Conservation (phyloP, 2,888 invertebrate species). For the Dasysyrphus albostriatus region DNA sequence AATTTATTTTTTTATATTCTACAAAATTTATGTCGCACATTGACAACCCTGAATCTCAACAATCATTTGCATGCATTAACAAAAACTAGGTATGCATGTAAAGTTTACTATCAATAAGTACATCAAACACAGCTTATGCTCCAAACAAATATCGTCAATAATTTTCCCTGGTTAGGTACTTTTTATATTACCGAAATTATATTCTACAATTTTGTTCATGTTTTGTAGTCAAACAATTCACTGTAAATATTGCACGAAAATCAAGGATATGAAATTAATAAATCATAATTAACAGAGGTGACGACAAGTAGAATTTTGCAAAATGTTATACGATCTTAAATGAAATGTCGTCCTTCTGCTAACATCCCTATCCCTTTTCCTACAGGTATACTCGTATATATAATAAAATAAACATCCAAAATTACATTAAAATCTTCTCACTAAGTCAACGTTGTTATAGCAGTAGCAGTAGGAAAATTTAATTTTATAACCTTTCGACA, state of each 20-base stretch:
- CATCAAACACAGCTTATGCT: too few species aligned
- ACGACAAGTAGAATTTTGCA: slow-evolving; percentile 31
- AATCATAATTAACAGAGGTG: slow-evolving; percentile 61
- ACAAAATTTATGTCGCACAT: too few species aligned
- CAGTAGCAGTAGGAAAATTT: slow-evolving; percentile 26
- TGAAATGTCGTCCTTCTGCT: slow-evolving; percentile 18
- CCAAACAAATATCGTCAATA: too few species aligned
- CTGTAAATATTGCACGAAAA: neutral
- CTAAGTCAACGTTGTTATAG: slow-evolving; percentile 40
- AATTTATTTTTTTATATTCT: too few species aligned
- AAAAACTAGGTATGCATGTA: too few species aligned
- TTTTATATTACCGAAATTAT: too few species aligned
- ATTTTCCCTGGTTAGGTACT: too few species aligned
- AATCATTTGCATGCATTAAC: too few species aligned
- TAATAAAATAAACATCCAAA: neutral
- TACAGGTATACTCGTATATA: neutral
- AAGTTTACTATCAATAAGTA: too few species aligned
- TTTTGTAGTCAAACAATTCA: neutral
- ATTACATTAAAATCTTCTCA: slow-evolving; percentile 41
- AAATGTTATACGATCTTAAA: slow-evolving; percentile 20
- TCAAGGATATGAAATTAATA: slow-evolving; percentile 47
- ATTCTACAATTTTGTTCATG: neutral
- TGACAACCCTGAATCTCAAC: too few species aligned
- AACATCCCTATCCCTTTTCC: neutral
- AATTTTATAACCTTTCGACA: slow-evolving; percentile 48